Base-by-base conservation (phyloP, 2,113 vertebrate genomes). In the Ciconia maguari region DNA sequence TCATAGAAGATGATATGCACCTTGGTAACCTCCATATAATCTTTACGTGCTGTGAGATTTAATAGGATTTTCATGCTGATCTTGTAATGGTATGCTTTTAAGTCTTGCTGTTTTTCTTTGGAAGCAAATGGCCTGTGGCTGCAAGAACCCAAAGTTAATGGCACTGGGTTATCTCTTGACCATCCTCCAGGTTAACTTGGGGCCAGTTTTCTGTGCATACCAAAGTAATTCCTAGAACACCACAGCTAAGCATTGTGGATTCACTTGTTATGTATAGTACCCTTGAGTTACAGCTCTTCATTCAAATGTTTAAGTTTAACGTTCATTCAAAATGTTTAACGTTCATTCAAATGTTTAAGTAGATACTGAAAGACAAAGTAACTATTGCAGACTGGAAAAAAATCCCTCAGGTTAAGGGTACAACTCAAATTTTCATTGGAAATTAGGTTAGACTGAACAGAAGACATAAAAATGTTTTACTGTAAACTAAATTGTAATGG, bases 91-190 rank as follows among this genome's bases (percentile, higher is more conserved):
- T 60, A 68, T 83, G 61, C 21, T 94, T 95, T 87, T 86, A 96
- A 72, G 71, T 80, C 89, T 89, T 94, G 87, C 51, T 95, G 52
- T 4, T 95, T 93, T 95, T 29, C 62, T 88, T 90, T 70, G 34
- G 42, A 69, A 91, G 30, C 15, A 90, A 96, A 94, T 57, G 44
- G 51, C 11, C 68, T 65, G 32, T 83, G 70, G n/a, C 54, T 92
- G 34, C 16, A 61, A 79, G 57, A 90, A 77, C 24, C n/a, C 55
- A 52, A 70, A 91, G 44, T 82, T 90, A 90, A 94, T 75, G 41
- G 24, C n/a, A 55, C 27, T 81, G 42, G 13, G 19, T 85, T 94
- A n/a, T 93, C 74, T 79, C 32, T 61, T 95, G 76, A 76, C 60
- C 49, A 65, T 58, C 42, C 34, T 76, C 30, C 76, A 90, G 21